These are phyloP conservation scores for Strigamia maritima DNA, from an alignment of 2,888 invertebrate genomes.

Conservation along the genomic window DNA sequence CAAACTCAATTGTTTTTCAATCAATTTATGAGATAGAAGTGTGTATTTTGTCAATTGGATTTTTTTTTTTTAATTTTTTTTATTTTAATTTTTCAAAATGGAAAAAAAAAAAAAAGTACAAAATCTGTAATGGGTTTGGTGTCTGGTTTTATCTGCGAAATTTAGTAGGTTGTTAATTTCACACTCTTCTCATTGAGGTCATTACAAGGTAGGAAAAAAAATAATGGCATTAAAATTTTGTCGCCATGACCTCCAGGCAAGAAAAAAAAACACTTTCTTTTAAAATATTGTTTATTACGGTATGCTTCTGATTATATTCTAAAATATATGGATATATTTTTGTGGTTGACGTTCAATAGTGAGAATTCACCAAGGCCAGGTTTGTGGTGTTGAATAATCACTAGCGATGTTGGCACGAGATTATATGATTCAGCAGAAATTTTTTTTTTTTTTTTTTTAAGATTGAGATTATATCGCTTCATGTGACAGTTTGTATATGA, in stretches of 20 bases:
- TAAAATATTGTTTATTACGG: conserved; percentile 11
- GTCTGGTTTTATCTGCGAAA: conserved; percentile 32
- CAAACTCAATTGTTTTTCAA: neutral
- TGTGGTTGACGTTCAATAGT: neutral
- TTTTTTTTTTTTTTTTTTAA: neutral
- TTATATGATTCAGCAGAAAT: conserved; percentile 7
- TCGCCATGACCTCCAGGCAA: neutral
- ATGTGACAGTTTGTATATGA: conserved; percentile 7
- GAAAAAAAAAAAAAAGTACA: neutral
- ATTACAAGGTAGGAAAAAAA: conserved; percentile 25
- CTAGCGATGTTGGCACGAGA: neutral
- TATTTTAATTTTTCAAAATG: neutral
- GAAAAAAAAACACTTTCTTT: neutral
- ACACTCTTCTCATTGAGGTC: conserved; percentile 31
- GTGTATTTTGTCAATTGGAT: neutral
- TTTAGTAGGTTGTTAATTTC: conserved; percentile 32
- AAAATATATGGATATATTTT: neutral
- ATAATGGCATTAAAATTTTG: conserved; percentile 18
- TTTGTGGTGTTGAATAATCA: conserved; percentile 13
- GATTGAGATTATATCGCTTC: neutral
- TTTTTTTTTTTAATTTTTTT: neutral
- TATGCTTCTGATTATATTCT: conserved; percentile 2
- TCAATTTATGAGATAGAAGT: conserved; percentile 16
- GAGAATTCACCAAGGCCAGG: conserved; percentile 1
- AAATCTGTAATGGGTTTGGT: conserved; percentile 5